Evolutionary conservation across 2,113 vertebrate species (phyloP), one percentile per base, ranked within the genome.

Genomic region (Platichthys flesus): DNA sequence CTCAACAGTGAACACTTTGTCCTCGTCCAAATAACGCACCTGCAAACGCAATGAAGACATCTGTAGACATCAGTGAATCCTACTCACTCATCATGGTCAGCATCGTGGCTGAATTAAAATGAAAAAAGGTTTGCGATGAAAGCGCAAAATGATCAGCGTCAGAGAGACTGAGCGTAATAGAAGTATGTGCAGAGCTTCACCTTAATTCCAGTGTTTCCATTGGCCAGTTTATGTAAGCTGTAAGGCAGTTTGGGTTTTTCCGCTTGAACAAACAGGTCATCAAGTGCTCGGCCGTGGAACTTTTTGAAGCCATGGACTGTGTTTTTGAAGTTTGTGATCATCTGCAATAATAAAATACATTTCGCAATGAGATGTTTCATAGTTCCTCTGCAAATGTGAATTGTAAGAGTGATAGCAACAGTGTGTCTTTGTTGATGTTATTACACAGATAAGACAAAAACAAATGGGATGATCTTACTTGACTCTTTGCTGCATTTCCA

Each of bases 401-500:
- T 8, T 31, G 5, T 31, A 31, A 31, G 6, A 7, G 31, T 1
- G 31, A 8, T 31, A 7, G 31, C 6, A 1, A 31, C 31, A 31
- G 31, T 31, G 31, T 31, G 31, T 31, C 31, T 31, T n/a, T 51
- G 51, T 51, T 49, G n/a, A 16, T 56, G 21, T 59, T 49, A 69
- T 26, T 59, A 58, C 10, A 73, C 2, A 77, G 60, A 79, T 9
- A 13, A 57, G n/a, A 57, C 26, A 67, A 51, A 63, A 37, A 69
- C 21, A 58, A 59, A 45, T 31, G 18, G 18, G 14, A 35, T 78
- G 65, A 81, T 56, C 83, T 95, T 94, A 99, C 97, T 95, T 99
- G 97, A 91, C 96, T 96, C 88, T 98, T 99, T 37, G 97, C 97
- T 85, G 97, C 97, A 90, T 98, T 98, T 92, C 97, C 97, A 85